These are phyloP conservation scores for Ifrita kowaldi DNA, from an alignment of 2,113 vertebrate species.

Conservation along the genomic window DNA sequence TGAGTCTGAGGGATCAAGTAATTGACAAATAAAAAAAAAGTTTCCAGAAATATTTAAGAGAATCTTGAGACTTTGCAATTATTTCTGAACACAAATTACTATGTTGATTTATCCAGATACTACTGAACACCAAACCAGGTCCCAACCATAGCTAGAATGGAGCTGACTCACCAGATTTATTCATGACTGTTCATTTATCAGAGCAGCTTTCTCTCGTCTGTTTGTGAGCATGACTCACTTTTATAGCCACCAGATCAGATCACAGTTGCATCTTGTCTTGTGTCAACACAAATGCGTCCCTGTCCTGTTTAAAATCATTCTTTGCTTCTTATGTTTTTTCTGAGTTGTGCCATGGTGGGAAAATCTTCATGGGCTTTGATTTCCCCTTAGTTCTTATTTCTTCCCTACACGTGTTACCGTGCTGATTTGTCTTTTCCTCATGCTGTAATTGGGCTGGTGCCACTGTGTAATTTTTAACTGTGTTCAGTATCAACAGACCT, in stretches of 20 bases:
- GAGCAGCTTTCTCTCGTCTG: not conserved
- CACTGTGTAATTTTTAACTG: slow-evolving; percentile 53
- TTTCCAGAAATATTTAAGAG: not conserved
- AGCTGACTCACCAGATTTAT: not conserved
- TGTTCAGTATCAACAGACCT: slow-evolving; percentile 39
- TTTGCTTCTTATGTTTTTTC: not conserved
- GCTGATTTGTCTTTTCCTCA: slow-evolving; percentile 21
- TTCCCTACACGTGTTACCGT: not conserved
- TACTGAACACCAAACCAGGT: not conserved
- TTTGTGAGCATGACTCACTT: not conserved
- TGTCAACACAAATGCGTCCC: not conserved
- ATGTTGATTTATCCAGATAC: not conserved
- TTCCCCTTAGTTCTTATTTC: not conserved
- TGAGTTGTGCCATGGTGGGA: not conserved
- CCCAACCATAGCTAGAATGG: not conserved
- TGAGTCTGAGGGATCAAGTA: not conserved
- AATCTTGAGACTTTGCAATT: not conserved
- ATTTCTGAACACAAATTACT: not conserved
- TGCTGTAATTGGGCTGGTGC: slow-evolving; percentile 39
- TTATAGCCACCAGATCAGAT: not conserved
- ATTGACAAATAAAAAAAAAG: not conserved
- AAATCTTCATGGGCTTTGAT: not conserved
- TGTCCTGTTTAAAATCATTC: not conserved
- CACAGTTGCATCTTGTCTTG: not conserved
- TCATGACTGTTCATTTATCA: not conserved